A percentile compares a stretch with the other conserved stretches of the same genome.
phyloP scores from a whole-genome alignment of 2,888 invertebrate species.

The Diaphora mendica region DNA sequence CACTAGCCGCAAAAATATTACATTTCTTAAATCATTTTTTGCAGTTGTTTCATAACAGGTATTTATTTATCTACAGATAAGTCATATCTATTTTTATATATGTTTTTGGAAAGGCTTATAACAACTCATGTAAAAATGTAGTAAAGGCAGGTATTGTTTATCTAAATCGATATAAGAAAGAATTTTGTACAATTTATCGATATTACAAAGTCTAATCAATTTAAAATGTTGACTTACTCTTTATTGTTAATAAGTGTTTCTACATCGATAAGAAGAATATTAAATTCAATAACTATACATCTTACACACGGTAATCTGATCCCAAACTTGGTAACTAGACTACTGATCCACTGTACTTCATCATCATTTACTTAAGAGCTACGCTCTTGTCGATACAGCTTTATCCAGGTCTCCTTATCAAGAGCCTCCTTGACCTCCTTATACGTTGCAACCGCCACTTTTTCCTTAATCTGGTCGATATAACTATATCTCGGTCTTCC shows the following conservation, averaged over 20 bases:
- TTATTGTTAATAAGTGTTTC: neutral
- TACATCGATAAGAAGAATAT: neutral
- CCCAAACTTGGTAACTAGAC: too few species aligned
- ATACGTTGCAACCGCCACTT: too few species aligned
- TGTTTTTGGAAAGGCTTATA: neutral
- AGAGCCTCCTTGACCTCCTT: too few species aligned
- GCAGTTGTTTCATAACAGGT: neutral
- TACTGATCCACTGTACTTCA: too few species aligned
- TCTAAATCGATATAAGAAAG: neutral
- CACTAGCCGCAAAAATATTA: neutral
- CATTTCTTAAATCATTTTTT: constrained; percentile 2
- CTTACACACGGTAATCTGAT: too few species aligned
- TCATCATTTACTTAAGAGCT: too few species aligned
- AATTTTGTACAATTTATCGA: neutral
- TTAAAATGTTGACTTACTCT: neutral
- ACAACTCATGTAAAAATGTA: neutral
- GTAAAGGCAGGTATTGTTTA: neutral
- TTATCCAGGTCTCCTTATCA: too few species aligned
- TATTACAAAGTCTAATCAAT: neutral
- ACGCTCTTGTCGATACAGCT: too few species aligned
- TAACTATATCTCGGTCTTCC: too few species aligned
- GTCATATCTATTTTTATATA: neutral
- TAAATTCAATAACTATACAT: too few species aligned
- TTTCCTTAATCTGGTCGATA: too few species aligned
- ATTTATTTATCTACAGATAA: constrained; percentile 11